These are phyloP conservation scores for Berghia stephanieae DNA, from an alignment of 1,140 invertebrate genomes.

Conservation along the genomic window DNA sequence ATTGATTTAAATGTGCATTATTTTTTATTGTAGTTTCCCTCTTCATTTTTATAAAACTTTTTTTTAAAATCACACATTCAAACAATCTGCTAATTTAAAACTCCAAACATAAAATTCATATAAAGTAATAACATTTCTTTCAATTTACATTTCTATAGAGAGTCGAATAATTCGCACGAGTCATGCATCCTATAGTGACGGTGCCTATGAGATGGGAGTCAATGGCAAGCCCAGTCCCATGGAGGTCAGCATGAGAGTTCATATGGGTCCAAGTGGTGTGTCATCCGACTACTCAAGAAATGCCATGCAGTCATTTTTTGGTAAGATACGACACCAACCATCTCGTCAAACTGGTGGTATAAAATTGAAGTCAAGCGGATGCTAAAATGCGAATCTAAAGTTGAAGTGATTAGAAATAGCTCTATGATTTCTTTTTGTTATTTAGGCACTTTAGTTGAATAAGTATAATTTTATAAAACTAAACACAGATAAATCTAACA, in stretches of 20 bases:
- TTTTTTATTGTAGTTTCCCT: background rate
- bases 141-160: slow-evolving; percentile 68
- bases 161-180: slow-evolving; percentile 88
- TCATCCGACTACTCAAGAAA: slow-evolving; percentile 88
- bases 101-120: background rate
- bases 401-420: background rate
- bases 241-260: slow-evolving; percentile 80
- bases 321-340: slow-evolving; percentile 73
- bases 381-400: background rate
- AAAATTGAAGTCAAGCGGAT: background rate
- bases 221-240: slow-evolving; percentile 87
- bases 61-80: background rate
- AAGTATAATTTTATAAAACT: background rate
- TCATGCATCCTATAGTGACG: slow-evolving; percentile 91
- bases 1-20: background rate
- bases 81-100: background rate
- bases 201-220: slow-evolving; percentile 81
- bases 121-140: background rate
- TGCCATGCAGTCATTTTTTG: slow-evolving; percentile 94
- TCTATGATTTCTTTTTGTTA: background rate
- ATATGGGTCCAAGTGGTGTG: slow-evolving; percentile 88
- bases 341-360: too few species aligned
- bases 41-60: background rate
- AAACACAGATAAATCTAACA: too few species aligned
- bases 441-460: background rate